Evolutionary conservation across 2,797 vertebrate genomes (phyloP).

Genomic region (Acipenser transmontanus): DNA sequence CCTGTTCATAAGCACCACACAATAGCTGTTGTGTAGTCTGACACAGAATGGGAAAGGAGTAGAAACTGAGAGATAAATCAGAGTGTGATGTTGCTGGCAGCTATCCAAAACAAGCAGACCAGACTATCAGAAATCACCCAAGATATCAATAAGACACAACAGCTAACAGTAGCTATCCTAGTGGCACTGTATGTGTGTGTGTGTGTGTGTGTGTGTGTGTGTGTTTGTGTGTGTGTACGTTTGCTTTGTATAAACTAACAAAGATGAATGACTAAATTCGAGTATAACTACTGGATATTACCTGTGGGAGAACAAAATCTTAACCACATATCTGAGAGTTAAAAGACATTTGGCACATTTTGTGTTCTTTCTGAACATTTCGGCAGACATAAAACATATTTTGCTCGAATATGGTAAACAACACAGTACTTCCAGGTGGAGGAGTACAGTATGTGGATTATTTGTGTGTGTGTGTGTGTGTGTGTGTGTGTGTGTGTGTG

Average conservation of each 20-base stretch:
- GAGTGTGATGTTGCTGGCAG: neutral
- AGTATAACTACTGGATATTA: conserved; percentile 40
- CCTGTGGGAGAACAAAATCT: conserved; percentile 40
- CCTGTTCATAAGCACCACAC: neutral
- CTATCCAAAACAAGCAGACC: conserved; percentile 9
- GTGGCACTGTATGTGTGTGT: neutral
- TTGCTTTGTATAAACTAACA: conserved; percentile 77
- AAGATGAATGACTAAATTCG: conserved; percentile 63
- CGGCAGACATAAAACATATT: no score
- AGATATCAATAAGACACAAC: neutral
- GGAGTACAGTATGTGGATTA: neutral
- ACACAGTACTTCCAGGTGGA: no score
- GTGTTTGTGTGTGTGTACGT: conserved; percentile 40
- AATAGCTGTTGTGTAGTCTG: conserved; percentile 7
- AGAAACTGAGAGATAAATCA: conserved; percentile 11
- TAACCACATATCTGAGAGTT: conserved; percentile 10
- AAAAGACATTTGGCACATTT: neutral
- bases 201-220: neutral
- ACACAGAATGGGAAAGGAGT: neutral
- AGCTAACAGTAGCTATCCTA: neutral
- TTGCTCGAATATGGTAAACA: no score
- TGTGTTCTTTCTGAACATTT: no score
- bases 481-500: conserved; percentile 20
- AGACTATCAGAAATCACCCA: conserved; percentile 12
- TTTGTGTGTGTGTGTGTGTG: conserved; percentile 10